A percentile compares a stretch with the other conserved stretches of the same genome.
Conservation (phyloP, 2,888 invertebrate species). For the Orchestes rusci region DNA sequence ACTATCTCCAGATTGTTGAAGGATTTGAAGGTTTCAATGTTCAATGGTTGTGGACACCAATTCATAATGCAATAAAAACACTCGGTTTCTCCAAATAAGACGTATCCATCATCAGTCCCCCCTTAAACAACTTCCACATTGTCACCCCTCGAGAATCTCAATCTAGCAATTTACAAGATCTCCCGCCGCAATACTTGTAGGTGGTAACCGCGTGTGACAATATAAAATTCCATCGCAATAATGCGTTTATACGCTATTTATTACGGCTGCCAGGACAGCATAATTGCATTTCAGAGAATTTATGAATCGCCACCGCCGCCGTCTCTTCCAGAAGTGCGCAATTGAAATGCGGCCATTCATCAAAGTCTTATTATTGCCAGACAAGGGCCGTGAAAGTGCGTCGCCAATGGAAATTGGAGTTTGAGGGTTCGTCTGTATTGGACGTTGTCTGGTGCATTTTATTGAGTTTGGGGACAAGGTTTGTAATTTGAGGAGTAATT, state of each 20-base stretch:
- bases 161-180: constrained; percentile 20
- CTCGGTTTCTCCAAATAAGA: no score
- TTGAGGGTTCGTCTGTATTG: no score
- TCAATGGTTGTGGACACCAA: no score
- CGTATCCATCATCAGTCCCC: no score
- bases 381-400: constrained; percentile 4
- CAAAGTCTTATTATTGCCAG: constrained; percentile 13
- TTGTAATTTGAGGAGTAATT: no score
- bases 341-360: constrained; percentile 17
- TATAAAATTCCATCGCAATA: constrained; percentile 22
- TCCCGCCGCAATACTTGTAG: constrained; percentile 17
- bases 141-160: constrained; percentile 17
- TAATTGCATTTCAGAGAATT: constrained; percentile 22
- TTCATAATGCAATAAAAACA: no score
- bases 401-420: no score
- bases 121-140: no score
- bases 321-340: constrained; percentile 15
- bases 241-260: constrained; percentile 20
- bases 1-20: no score
- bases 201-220: constrained; percentile 17
- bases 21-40: no score
- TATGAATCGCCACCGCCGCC: constrained; percentile 15
- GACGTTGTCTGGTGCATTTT: no score
- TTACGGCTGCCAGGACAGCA: constrained; percentile 6
- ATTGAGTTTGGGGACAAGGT: no score